Evolutionary conservation across 2,113 vertebrate species (phyloP), one percentile per base, ranked within the genome.

Genomic region (Ascaphus truei): DNA sequence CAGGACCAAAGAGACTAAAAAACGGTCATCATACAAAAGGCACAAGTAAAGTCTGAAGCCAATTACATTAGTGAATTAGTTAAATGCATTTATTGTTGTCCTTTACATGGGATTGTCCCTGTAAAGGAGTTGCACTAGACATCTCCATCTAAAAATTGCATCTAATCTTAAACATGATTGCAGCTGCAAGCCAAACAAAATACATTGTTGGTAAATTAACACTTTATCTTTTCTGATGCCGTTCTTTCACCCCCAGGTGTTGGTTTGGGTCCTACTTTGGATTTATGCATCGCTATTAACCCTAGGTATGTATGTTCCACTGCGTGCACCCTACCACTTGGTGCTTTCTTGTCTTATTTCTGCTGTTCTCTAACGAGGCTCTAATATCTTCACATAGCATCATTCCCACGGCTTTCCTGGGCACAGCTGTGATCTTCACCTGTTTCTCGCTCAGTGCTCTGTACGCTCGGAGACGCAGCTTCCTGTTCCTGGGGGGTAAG

Each of bases 381-480:
- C 48, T 36, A n/a, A 11, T 67, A 51, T 61, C 72, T 12, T 39
- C 62, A 29, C 50, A 10, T 64, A 98, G 96, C 86, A 98, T 99
- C 86, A 88, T 99, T 53, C 84, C 94, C 55, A 98, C 94, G 0
- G 94, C 96, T 8, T 97, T 98, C 86, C 74, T 99, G 79, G 93
- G 93, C 77, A 98, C 96, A 1, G 91, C 95, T 0, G 66, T 92
- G 74, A 84, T 98, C 77, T 98, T 98, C 71, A 53, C 88, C 51
- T 99, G 96, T 83, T 99, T 99, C 88, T 94, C 94, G 0, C 86
- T 99, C 73, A 99, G 96, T 2, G 96, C 96, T 6, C 91, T 98
- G 2, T 96, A 92, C 0, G 94, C 96, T 73, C 86, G 90, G 72
- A 93, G 95, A 77, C 92, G 96, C 72, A 96, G 84, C 72, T 98